phyloP scores from a whole-genome alignment of 2,113 vertebrate genomes.

The Scomber japonicus region DNA sequence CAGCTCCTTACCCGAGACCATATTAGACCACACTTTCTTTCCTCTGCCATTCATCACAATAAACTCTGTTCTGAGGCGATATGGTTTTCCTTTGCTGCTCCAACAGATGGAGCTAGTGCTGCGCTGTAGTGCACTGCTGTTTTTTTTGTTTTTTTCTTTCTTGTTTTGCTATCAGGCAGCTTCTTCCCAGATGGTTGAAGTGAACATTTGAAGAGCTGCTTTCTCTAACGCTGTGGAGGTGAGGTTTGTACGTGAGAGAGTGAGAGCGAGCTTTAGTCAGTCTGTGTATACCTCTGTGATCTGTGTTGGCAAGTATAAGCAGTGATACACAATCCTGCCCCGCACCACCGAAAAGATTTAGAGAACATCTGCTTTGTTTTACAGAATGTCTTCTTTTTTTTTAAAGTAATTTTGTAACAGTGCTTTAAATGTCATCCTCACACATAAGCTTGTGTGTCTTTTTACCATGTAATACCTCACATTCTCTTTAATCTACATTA shows the following conservation, averaged over 20 bases:
- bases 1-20: neutral
- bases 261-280: neutral
- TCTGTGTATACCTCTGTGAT: neutral
- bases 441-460: conserved; percentile 39
- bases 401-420: conserved; percentile 26
- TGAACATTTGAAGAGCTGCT: conserved; percentile 12
- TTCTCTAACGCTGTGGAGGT: neutral
- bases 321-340: neutral
- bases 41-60: conserved; percentile 29
- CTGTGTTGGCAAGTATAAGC: neutral
- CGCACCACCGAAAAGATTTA: conserved; percentile 32
- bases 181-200: conserved; percentile 49
- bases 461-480: conserved; percentile 33
- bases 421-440: conserved; percentile 27
- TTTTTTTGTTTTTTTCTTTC: too few relatives aligned
- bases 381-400: conserved; percentile 26
- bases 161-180: conserved; percentile 8
- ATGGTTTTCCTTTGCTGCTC: conserved; percentile 21
- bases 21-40: conserved; percentile 4
- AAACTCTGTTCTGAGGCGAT: neutral
- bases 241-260: conserved; percentile 3
- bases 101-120: conserved; percentile 76
- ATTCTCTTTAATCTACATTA: conserved; percentile 53
- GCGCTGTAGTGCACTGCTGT: conserved; percentile 31
- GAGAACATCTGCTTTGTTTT: conserved; percentile 26